These are phyloP conservation scores for Phrynocephalus vlangalii DNA, from an alignment of 2,797 vertebrate genomes.

Conservation along the genomic window DNA sequence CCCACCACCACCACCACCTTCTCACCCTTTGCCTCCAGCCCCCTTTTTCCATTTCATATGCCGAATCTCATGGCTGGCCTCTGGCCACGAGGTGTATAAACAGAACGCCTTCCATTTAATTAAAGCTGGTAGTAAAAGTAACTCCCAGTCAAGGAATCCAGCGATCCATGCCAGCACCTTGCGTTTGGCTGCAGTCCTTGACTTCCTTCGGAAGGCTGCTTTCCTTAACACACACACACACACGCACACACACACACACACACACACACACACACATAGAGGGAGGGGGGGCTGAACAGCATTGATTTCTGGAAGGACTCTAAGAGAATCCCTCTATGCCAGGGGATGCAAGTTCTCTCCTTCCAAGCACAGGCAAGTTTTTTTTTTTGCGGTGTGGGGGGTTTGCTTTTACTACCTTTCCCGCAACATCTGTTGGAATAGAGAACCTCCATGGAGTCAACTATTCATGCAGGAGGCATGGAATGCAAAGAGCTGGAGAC, in stretches of 20 bases:
- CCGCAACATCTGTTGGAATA: too few relatives aligned
- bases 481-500: too few relatives aligned
- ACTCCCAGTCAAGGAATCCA: conserved; percentile 52
- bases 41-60: conserved; percentile 5
- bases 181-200: conserved; percentile 17
- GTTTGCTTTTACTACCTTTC: too few relatives aligned
- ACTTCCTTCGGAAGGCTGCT: neutral
- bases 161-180: conserved; percentile 49
- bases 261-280: too few relatives aligned
- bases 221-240: neutral
- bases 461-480: too few relatives aligned
- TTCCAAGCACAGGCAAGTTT: too few relatives aligned
- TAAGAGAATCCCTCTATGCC: too few relatives aligned
- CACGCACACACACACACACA: too few relatives aligned
- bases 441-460: too few relatives aligned
- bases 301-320: too few relatives aligned
- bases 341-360: too few relatives aligned
- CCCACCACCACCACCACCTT: neutral
- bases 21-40: conserved; percentile 15
- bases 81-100: conserved; percentile 4
- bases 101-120: conserved; percentile 50
- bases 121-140: conserved; percentile 43
- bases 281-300: neutral
- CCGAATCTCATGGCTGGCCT: conserved; percentile 37
- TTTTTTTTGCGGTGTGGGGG: too few relatives aligned